Evolutionary conservation across 2,113 vertebrate genomes (phyloP).

Genomic region (Microcebus griseorufus): DNA sequence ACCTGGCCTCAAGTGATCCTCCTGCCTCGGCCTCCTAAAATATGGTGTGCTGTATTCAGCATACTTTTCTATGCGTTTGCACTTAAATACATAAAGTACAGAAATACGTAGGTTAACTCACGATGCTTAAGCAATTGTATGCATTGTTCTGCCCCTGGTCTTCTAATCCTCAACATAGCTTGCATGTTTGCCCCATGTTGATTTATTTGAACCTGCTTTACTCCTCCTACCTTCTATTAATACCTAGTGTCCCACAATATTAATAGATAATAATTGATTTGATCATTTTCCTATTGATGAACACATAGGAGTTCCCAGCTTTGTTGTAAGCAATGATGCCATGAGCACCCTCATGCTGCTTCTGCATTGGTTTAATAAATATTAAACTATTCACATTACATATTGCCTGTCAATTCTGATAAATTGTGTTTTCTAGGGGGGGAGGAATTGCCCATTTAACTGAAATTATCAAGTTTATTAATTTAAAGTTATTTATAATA

Average conservation of each 20-base stretch:
- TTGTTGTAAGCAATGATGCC: fast-evolving
- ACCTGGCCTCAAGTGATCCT: too few species aligned
- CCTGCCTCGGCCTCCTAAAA: too few species aligned
- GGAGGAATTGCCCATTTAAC: not conserved
- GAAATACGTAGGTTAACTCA: fast-evolving
- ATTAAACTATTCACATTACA: not conserved
- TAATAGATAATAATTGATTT: not conserved
- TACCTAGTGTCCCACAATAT: not conserved
- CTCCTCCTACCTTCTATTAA: too few species aligned
- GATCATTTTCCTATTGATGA: not conserved
- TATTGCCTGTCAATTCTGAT: not conserved
- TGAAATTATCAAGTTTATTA: not conserved
- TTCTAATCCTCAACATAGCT: fast-evolving
- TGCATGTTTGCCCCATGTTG: fast-evolving
- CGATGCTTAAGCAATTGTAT: fast-evolving
- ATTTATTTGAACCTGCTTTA: fast-evolving
- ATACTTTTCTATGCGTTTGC: too few species aligned
- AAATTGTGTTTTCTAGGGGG: not conserved
- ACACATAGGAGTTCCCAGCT: fast-evolving
- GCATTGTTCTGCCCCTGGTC: too few species aligned
- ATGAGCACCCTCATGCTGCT: fast-evolving
- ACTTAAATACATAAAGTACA: fast-evolving
- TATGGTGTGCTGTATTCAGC: not conserved
- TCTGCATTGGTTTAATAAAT: not conserved
- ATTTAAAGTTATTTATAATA: not conserved